phyloP scores from a whole-genome alignment of 2,113 vertebrate species.

The Euleptes europaea region DNA sequence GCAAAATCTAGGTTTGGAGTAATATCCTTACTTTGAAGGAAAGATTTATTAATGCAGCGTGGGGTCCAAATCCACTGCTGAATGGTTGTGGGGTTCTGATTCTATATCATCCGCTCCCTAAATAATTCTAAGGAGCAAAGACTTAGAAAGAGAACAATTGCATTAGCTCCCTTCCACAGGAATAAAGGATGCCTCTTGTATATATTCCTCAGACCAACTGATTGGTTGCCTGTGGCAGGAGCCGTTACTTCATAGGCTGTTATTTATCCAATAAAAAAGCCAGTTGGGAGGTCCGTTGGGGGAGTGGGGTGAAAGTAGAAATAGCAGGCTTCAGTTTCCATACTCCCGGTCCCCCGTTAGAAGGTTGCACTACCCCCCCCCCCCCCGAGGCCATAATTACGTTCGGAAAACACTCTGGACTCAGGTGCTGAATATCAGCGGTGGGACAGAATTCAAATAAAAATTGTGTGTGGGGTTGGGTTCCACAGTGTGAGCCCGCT shows the following conservation, averaged over 20 bases:
- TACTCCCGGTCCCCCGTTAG: neutral
- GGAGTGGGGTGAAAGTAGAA: neutral
- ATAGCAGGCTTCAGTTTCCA: neutral
- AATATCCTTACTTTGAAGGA: neutral
- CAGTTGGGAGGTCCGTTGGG: neutral
- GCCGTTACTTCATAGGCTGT: neutral
- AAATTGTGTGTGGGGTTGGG: neutral
- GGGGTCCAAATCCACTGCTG: neutral
- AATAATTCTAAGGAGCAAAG: neutral
- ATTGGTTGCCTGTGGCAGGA: too few species aligned
- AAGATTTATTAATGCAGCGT: neutral
- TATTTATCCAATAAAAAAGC: neutral
- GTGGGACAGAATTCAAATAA: neutral
- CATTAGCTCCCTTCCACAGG: neutral
- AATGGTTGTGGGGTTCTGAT: neutral
- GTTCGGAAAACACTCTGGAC: neutral
- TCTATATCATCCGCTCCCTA: neutral
- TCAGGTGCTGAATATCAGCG: neutral
- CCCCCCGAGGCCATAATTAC: too few species aligned
- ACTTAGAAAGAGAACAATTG: neutral
- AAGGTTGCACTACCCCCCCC: neutral
- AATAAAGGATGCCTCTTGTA: neutral
- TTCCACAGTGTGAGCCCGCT: neutral
- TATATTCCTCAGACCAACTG: neutral
- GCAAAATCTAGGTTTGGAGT: neutral